A percentile compares a stretch with the other conserved stretches of the same genome.
These are phyloP conservation scores for Limnodromus scolopaceus DNA, from an alignment of 2,797 vertebrate species.

Conservation along the genomic window DNA sequence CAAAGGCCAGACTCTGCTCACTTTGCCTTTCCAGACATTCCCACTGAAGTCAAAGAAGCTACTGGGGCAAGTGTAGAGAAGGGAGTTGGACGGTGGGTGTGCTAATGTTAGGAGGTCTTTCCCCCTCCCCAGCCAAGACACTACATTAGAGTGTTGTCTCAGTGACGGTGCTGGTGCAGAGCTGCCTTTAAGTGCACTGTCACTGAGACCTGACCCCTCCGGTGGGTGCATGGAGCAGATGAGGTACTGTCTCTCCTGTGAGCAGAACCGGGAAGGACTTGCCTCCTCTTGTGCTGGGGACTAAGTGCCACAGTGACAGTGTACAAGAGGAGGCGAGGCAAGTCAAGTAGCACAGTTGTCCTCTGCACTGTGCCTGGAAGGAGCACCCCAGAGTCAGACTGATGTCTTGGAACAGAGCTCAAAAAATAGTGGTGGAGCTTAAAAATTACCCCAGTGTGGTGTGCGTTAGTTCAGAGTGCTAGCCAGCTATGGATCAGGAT, in stretches of 20 bases:
- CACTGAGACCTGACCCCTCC: fast-evolving
- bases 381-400: fast-evolving
- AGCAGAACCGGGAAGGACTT: background rate
- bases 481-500: background rate
- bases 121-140: no score
- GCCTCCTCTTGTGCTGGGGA: background rate
- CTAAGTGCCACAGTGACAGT: background rate
- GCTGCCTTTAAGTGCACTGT: background rate
- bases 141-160: background rate
- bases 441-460: fast-evolving
- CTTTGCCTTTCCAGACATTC: background rate
- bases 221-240: background rate
- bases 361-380: background rate
- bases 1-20: background rate
- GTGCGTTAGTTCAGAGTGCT: background rate
- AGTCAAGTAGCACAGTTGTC: background rate
- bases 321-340: background rate
- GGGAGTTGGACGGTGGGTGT: fast-evolving
- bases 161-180: background rate
- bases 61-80: background rate
- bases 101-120: background rate
- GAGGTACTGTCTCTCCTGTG: background rate
- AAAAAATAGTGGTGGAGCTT: background rate
- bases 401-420: background rate
- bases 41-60: background rate